Evolutionary conservation across 2,888 invertebrate genomes (phyloP), one percentile per base, ranked within the genome.

Genomic region (Cinara cedri): DNA sequence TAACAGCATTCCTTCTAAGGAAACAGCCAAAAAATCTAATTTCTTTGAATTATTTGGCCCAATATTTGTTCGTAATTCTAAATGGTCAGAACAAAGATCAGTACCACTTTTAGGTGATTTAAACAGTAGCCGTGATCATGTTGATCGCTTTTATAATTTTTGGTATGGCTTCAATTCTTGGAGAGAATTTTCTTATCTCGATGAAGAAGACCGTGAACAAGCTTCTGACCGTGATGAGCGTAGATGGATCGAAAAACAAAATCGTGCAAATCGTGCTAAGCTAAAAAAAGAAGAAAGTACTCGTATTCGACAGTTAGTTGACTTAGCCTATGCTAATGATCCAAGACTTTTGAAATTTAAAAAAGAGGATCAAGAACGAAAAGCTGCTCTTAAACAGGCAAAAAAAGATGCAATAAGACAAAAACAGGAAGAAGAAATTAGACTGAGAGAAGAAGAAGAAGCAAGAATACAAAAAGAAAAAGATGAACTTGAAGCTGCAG

Each of bases 131-230:
- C 89, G 96, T 75, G 92, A 92, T 82, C 91, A 93, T 84, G 98
- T 99, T 0, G 96, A 98, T 85, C 87, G 89, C 66, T 99, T 99
- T 87, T 99, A 99, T 86, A 91, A 93, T 19, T 99, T 98, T 86
- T 99, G 99, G 99, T 98, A 94, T 86, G 93, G 96, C 84, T 99
- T 98, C 87, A 96, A 97, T 83, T 98, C 98, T 0, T 99, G 99
- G 99, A 90, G 99, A 82, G 99, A 99, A 86, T 99, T 94, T 87
- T 98, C 98, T 1, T 99, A 99, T 86, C 88, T 97, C 83, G 99
- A 99, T 85, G 98, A 98, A 87, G 98, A 99, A 86, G 98, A 98
- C 85, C 98, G 98, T 85, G 97, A 98, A 85, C 95, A 94, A 84
- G 98, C 98, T 1, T 95, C 97, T 85, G 97, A 94, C 86, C 91